Percentiles rank a stretch among this genome's conserved stretches.
Evolutionary conservation across 2,797 vertebrate species (phyloP).

Genomic region (Epinephelus malabaricus): DNA sequence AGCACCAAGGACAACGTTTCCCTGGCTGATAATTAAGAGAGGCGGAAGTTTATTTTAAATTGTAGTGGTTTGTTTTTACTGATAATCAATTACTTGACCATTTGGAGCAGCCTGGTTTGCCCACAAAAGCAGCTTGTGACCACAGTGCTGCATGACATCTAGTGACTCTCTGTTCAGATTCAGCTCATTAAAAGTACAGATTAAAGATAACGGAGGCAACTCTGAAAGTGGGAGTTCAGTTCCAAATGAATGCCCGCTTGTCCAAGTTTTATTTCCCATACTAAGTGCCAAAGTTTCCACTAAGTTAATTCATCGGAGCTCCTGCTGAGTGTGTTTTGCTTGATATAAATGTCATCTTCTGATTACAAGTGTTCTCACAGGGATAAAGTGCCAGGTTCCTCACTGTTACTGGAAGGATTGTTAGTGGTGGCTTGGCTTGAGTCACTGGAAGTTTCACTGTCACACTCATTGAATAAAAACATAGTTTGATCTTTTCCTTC

Average conservation of each 20-base stretch:
- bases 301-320: background rate
- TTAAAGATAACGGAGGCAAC: background rate
- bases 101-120: background rate
- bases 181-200: constrained; percentile 32
- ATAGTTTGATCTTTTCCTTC: constrained; percentile 30
- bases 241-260: background rate
- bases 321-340: constrained; percentile 22
- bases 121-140: background rate
- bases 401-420: background rate
- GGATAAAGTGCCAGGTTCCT: background rate
- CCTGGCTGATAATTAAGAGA: background rate
- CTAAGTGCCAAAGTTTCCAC: constrained; percentile 17
- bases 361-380: constrained; percentile 26
- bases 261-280: constrained; percentile 6
- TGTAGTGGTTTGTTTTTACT: background rate
- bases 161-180: background rate
- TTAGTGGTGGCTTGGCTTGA: constrained; percentile 9
- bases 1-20: background rate
- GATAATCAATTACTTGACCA: background rate
- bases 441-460: constrained; percentile 19
- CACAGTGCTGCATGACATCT: background rate
- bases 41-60: background rate
- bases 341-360: constrained; percentile 29
- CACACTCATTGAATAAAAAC: constrained; percentile 15
- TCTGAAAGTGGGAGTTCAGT: background rate